phyloP scores from a whole-genome alignment of 2,888 invertebrate species.

The Octonoba sinensis region DNA sequence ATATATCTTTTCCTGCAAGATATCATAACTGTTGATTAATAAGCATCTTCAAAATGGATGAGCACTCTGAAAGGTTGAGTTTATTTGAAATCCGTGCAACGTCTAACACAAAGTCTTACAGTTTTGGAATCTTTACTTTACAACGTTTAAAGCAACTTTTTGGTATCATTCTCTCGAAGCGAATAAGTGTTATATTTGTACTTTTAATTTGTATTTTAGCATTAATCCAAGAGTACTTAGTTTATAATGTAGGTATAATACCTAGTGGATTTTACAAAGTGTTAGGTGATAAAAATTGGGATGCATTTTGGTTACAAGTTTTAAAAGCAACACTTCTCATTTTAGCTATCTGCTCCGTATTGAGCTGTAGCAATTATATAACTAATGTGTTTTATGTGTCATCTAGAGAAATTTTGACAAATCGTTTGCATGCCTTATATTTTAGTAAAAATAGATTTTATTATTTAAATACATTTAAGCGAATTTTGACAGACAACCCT shows the following conservation, averaged over 20 bases:
- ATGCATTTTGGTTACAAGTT: conserved; percentile 70
- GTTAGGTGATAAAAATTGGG: conserved; percentile 72
- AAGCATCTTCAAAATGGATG: too few species aligned
- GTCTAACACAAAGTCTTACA: background rate
- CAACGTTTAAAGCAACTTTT: conserved; percentile 36
- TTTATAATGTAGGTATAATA: conserved; percentile 75
- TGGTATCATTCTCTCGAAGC: conserved; percentile 35
- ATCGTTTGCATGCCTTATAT: conserved; percentile 73
- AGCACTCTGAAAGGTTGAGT: conserved; percentile 7
- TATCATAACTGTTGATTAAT: too few species aligned
- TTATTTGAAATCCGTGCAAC: conserved; percentile 10
- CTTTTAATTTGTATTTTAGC: conserved; percentile 47
- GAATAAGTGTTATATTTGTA: conserved; percentile 20
- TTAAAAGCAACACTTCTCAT: conserved; percentile 61
- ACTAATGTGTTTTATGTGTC: conserved; percentile 73
- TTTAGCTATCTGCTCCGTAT: conserved; percentile 70
- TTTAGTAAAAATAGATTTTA: conserved; percentile 74
- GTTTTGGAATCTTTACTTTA: conserved; percentile 46
- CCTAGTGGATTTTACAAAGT: conserved; percentile 74
- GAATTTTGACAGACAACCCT: conserved; percentile 74
- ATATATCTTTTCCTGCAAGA: too few species aligned
- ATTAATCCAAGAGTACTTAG: conserved; percentile 71
- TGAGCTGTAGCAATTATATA: conserved; percentile 72
- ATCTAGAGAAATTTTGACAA: conserved; percentile 73
- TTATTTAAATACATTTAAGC: conserved; percentile 71